Conservation (phyloP, 2,797 vertebrate species). For the Pangasius sanitwongsei region DNA sequence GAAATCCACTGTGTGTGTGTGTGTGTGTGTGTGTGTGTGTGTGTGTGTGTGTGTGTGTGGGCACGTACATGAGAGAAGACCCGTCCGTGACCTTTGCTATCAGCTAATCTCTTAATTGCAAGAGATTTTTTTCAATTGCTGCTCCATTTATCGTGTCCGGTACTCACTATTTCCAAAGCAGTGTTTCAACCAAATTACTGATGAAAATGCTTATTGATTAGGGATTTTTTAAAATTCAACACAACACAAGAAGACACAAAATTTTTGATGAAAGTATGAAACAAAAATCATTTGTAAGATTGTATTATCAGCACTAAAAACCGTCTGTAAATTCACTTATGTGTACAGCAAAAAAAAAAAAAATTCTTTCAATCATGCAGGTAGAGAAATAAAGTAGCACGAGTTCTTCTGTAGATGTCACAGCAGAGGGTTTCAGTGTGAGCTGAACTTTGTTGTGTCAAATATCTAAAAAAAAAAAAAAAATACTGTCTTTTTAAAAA, state of each 20-base stretch:
- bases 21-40: conserved; percentile 34
- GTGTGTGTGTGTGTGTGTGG: conserved; percentile 29
- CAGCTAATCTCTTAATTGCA: conserved; percentile 21
- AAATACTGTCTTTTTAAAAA: too few species aligned
- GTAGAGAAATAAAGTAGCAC: background rate
- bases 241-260: background rate
- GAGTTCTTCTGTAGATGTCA: background rate
- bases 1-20: conserved; percentile 42
- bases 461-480: too few species aligned
- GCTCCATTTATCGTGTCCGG: background rate
- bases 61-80: conserved; percentile 36
- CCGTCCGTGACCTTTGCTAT: conserved; percentile 7
- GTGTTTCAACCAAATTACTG: background rate
- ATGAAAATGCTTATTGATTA: background rate
- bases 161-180: background rate
- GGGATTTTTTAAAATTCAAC: background rate
- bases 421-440: background rate
- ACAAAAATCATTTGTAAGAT: background rate
- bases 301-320: background rate
- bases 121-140: background rate
- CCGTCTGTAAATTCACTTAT: background rate
- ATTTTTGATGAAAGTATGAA: background rate
- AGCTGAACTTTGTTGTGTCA: background rate
- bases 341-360: background rate
- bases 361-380: background rate